These are phyloP conservation scores for Nematopogon swammerdamellus DNA, from an alignment of 2,888 invertebrate genomes.

Conservation along the genomic window DNA sequence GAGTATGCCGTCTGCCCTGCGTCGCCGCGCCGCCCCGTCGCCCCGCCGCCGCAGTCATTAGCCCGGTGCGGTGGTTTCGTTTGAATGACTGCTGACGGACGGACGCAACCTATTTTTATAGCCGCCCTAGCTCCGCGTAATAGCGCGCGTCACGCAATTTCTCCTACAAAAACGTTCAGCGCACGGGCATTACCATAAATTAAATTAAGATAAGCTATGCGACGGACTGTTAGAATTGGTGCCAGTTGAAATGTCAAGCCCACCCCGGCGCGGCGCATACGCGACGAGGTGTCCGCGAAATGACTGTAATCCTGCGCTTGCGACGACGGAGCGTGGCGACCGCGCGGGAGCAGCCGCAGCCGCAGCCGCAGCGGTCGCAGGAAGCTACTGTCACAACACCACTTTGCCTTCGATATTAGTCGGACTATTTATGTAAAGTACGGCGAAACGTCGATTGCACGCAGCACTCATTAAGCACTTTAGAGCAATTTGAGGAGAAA, in stretches of 20 bases:
- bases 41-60: too few relatives aligned
- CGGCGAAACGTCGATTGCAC: slow-evolving; percentile 54
- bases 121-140: too few relatives aligned
- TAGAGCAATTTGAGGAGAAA: slow-evolving; percentile 56
- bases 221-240: too few relatives aligned
- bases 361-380: slow-evolving; percentile 12
- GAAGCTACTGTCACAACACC: slow-evolving; percentile 51
- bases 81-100: too few relatives aligned
- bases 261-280: too few relatives aligned
- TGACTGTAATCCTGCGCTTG: slow-evolving; percentile 45
- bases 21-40: too few relatives aligned
- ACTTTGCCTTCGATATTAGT: slow-evolving; percentile 55
- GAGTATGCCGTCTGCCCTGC: too few relatives aligned
- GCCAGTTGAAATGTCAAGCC: too few relatives aligned
- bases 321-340: slow-evolving; percentile 38
- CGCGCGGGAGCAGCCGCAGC: too few relatives aligned
- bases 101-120: too few relatives aligned
- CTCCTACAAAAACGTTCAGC: slow-evolving; percentile 1
- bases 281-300: slow-evolving; percentile 24
- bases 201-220: slow-evolving; percentile 3
- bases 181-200: slow-evolving; percentile 5
- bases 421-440: slow-evolving; percentile 55
- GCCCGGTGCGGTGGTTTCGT: too few relatives aligned
- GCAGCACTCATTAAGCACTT: slow-evolving; percentile 58
- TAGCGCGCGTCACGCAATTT: slow-evolving; percentile 4